These are phyloP conservation scores for Stegastes partitus DNA, from an alignment of 2,113 vertebrate genomes.

Conservation along the genomic window DNA sequence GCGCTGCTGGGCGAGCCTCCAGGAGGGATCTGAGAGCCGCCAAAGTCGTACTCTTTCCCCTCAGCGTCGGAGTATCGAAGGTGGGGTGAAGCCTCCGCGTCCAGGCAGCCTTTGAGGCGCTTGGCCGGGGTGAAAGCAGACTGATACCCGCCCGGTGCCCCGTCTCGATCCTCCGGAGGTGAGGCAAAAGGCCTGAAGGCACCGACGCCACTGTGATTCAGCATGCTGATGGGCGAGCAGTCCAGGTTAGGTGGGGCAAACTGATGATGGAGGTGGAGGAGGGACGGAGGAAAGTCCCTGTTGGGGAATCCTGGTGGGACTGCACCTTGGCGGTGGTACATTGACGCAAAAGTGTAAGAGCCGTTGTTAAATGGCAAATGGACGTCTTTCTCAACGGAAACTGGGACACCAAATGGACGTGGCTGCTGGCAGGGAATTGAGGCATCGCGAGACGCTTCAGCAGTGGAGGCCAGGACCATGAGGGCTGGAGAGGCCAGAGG, in stretches of 20 bases:
- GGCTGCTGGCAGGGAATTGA: slow-evolving; percentile 98
- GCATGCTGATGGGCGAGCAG: slow-evolving; percentile 98
- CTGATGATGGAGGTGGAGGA: slow-evolving; percentile 98
- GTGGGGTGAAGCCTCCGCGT: slow-evolving; percentile 95
- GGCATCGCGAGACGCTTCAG: slow-evolving; percentile 96
- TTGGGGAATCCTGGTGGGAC: slow-evolving; percentile 96
- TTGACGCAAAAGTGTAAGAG: slow-evolving; percentile 98
- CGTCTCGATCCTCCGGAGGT: slow-evolving; percentile 93
- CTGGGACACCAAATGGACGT: slow-evolving; percentile 96
- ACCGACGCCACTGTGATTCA: slow-evolving; percentile 97
- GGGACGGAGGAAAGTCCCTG: slow-evolving; percentile 97
- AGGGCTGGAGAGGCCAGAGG: slow-evolving; percentile 97
- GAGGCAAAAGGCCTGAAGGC: slow-evolving; percentile 98
- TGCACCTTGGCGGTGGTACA: slow-evolving; percentile 98
- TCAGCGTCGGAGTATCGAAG: slow-evolving; percentile 98
- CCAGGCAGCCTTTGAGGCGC: slow-evolving; percentile 97
- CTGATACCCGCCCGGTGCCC: slow-evolving; percentile 93
- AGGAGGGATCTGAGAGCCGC: slow-evolving; percentile 91
- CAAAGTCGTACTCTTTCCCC: slow-evolving; percentile 99
- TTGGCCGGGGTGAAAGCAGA: slow-evolving; percentile 99
- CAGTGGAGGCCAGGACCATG: slow-evolving; percentile 99
- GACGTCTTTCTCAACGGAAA: slow-evolving; percentile 97
- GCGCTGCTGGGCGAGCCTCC: slow-evolving; percentile 93
- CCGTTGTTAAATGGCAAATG: slow-evolving; percentile 99
- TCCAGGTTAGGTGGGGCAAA: slow-evolving; percentile 98